These are phyloP conservation scores for Rotaria socialis DNA, from an alignment of 2,888 invertebrate genomes.

Conservation along the genomic window DNA sequence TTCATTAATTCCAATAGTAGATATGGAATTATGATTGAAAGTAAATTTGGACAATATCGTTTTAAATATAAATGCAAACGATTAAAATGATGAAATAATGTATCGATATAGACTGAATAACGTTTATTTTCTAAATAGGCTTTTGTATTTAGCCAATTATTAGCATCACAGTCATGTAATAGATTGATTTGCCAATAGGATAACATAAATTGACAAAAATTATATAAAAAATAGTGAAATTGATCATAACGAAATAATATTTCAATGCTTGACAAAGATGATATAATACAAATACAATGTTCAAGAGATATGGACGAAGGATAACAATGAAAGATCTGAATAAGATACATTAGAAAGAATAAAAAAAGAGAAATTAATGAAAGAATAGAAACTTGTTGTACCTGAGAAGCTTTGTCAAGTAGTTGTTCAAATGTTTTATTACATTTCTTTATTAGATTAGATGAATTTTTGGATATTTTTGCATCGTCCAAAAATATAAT, in stretches of 20 bases:
- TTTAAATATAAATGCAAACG: not conserved
- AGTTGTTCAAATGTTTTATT: not conserved
- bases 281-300: constrained; percentile 4
- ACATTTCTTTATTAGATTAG: not conserved
- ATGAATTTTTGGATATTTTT: not conserved
- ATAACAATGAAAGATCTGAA: not conserved
- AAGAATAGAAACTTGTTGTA: not conserved
- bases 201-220: constrained; percentile 31
- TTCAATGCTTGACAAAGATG: not conserved
- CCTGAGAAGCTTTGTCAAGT: not conserved
- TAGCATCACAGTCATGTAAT: constrained; percentile 6
- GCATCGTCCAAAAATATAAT: not conserved
- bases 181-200: not conserved
- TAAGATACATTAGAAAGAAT: not conserved
- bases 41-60: not conserved
- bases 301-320: not conserved
- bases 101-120: constrained; percentile 19
- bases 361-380: not conserved
- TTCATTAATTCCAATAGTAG: not conserved
- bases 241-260: not conserved
- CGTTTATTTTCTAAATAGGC: constrained; percentile 13
- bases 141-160: constrained; percentile 23
- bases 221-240: constrained; percentile 8
- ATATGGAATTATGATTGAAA: not conserved
- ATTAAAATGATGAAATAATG: constrained; percentile 4